Base-by-base conservation (phyloP, 2,113 vertebrate genomes). In the Hydropotes inermis region DNA sequence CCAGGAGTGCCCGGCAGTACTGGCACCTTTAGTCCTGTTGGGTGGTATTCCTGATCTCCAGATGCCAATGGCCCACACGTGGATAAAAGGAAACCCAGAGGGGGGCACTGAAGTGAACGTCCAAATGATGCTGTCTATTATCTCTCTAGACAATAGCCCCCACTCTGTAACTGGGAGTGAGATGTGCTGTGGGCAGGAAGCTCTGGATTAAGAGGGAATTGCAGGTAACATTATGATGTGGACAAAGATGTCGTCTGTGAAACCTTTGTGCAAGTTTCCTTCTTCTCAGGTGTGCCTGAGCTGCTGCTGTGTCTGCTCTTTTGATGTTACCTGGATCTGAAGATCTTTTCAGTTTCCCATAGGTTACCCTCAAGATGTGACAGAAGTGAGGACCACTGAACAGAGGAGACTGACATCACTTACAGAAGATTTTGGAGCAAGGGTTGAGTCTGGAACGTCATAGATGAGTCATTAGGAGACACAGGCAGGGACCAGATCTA, bases 1-100 rank as follows among this genome's bases (percentile, higher is more conserved):
- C 33, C 47, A 82, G 39, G 8, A 67, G 33, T 15, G 7, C 50
- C 36, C 3, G 1, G 6, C 27, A 19, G 27, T 27, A 13, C 21
- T 11, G 30, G 13, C 1, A 1, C 14, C 5, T 58, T 83, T n/a
- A 4, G 21, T 83, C 16, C 33, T 9, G 1, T 27, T 30, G 12
- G 28, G 76, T 5, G 1, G 7, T 43, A 47, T 55, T 28, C 90
- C 82, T 23, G 21, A 28, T 58, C 9, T 81, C 50, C 84, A 27
- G 36, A 28, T 23, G 74, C 39, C 47, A 8, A 21, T 0, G 8
- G 4, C 36, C 27, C 9, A 0, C 5, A 10, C 50, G 4, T 36
- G 39, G 43, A 47, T 13, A 12, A 28, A 4, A 23, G 4, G 4
- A 28, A 50, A 19, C 19, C 13, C 3, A 23, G n/a, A 30, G 27